These are phyloP conservation scores for Morone saxatilis DNA, from an alignment of 2,113 vertebrate species.

Conservation along the genomic window DNA sequence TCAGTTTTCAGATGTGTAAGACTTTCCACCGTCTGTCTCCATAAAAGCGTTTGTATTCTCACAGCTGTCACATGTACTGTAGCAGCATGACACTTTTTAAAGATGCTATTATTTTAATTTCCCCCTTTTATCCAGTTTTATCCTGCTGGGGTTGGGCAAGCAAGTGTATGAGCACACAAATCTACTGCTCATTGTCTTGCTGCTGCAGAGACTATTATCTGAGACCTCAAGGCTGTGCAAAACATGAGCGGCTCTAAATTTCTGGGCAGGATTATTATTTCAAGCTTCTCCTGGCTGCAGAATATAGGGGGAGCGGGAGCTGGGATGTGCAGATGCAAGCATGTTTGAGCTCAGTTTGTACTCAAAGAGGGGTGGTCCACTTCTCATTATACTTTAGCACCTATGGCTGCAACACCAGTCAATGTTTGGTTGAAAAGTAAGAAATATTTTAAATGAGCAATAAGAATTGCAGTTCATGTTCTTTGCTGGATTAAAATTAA, in stretches of 20 bases:
- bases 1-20: slow-evolving; percentile 3
- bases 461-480: not conserved
- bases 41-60: not conserved
- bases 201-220: slow-evolving; percentile 39
- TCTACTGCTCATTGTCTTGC: slow-evolving; percentile 35
- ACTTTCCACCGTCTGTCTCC: not conserved
- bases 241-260: slow-evolving; percentile 33
- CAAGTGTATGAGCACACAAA: slow-evolving; percentile 18
- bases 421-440: not conserved
- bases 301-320: slow-evolving; percentile 6
- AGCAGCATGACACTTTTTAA: slow-evolving; percentile 20
- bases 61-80: not conserved
- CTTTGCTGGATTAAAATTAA: not conserved
- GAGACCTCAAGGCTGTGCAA: slow-evolving; percentile 50
- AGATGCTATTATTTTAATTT: slow-evolving; percentile 24
- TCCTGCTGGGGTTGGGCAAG: slow-evolving; percentile 10
- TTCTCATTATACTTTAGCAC: not conserved
- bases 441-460: not conserved
- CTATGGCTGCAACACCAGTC: not conserved
- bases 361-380: not conserved
- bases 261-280: slow-evolving; percentile 65
- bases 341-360: slow-evolving; percentile 29
- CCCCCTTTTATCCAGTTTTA: slow-evolving; percentile 8
- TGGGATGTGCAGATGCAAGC: slow-evolving; percentile 44
- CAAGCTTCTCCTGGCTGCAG: slow-evolving; percentile 33